phyloP scores from a whole-genome alignment of 2,888 invertebrate species.

The Formica aserva region DNA sequence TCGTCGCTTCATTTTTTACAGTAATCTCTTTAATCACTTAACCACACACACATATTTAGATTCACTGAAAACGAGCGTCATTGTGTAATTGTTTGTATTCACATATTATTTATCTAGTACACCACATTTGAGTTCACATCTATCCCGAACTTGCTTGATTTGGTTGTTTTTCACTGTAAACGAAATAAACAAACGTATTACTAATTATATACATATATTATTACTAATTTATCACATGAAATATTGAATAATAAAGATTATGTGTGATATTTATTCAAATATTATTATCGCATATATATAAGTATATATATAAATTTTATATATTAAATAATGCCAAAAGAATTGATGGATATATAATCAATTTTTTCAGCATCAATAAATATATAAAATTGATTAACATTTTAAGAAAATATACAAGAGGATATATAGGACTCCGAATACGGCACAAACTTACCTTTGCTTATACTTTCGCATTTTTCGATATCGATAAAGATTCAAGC shows the following conservation, averaged over 20 bases:
- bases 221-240: slow-evolving; percentile 1
- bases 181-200: slow-evolving; percentile 39
- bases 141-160: slow-evolving; percentile 71
- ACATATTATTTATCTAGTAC: slow-evolving; percentile 74
- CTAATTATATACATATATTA: not conserved
- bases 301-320: too few species aligned
- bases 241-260: slow-evolving; percentile 42
- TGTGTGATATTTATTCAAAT: not conserved
- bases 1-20: slow-evolving; percentile 32
- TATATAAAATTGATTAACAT: slow-evolving; percentile 18
- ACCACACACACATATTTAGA: slow-evolving; percentile 27
- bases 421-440: slow-evolving; percentile 77
- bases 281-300: not conserved
- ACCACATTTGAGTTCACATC: slow-evolving; percentile 80
- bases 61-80: slow-evolving; percentile 44
- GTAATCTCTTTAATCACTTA: slow-evolving; percentile 50
- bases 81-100: slow-evolving; percentile 54
- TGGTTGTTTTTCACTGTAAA: slow-evolving; percentile 83
- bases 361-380: slow-evolving; percentile 20
- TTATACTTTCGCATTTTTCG: slow-evolving; percentile 6
- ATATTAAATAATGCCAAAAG: too few species aligned
- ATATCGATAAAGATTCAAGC: slow-evolving; percentile 31
- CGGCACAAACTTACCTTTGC: slow-evolving; percentile 78
- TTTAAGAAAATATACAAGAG: slow-evolving; percentile 43
- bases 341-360: not conserved